Base-by-base conservation (phyloP, 2,113 vertebrate species). In the Centropus unirufus region DNA sequence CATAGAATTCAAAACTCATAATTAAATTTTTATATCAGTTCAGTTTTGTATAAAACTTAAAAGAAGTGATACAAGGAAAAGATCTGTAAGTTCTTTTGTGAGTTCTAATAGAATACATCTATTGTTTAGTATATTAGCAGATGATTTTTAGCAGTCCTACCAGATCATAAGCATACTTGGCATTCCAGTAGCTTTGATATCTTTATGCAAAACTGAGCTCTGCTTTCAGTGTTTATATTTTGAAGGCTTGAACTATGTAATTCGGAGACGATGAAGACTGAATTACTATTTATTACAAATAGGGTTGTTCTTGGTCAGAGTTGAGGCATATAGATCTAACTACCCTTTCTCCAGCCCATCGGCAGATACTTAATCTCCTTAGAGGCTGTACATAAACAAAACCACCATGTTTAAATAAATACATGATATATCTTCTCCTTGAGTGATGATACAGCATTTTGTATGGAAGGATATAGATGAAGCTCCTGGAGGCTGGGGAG, bases 61-160 rank as follows among this genome's bases (percentile, higher is more conserved):
- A 47, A 67, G 51, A 54, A 73, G 29, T 3, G 17, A 44, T 51
- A 39, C 5, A 54, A 73, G 57, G 77, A 34, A 85, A 63, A 93
- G 89, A 92, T 93, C 66, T 75, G 77, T 87, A 89, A 76, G 68
- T 78, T 92, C 52, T 47, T 29, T 55, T 32, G 5, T 0, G 42
- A 58, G 21, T 63, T 82, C 40, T 29, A 51, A 42, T 64, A 91
- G 72, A 96, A 76, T 36, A 7, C 58, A 36, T 30, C 87, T 42
- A 73, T 87, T 95, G 89, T 92, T 69, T 89, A 12, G 44, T 54
- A 18, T 29, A 42, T 75, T 40, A 92, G 81, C 78, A 79, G 96
- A 79, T 93, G 93, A 61, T 44, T 92, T 87, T 66, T 97, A 93
- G 95, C 89, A 87, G 63, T 9, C 21, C 20, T 30, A 72, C 92